Evolutionary conservation across 53 echinoderm and acorn worm genomes (phyloP).

Genomic region (Patiria pectinifera): DNA sequence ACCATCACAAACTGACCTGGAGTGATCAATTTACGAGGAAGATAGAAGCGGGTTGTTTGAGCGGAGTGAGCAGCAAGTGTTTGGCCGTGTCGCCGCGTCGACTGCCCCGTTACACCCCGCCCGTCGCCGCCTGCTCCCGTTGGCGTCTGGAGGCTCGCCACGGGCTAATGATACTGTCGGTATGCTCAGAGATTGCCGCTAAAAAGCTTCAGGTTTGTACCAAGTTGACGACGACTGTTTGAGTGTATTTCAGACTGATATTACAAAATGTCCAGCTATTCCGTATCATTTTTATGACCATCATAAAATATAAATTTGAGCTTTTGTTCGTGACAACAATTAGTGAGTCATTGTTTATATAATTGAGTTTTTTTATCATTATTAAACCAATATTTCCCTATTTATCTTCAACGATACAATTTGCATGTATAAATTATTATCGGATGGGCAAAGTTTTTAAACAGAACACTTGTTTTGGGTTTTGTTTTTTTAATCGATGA

Average conservation of each 20-base stretch:
- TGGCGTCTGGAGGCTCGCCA: slow-evolving; percentile 13
- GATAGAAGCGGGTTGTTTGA: neutral
- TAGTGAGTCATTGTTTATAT: too few species aligned
- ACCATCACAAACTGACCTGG: slow-evolving; percentile 36
- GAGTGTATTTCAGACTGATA: neutral
- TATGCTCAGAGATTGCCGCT: slow-evolving; percentile 3
- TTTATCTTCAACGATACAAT: too few species aligned
- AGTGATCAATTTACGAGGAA: slow-evolving; percentile 44
- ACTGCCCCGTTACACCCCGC: slow-evolving; percentile 30
- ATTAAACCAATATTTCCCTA: too few species aligned
- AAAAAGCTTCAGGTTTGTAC: slow-evolving; percentile 12
- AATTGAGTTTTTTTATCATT: too few species aligned
- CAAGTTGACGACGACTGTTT: slow-evolving; percentile 22
- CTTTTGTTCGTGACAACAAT: too few species aligned
- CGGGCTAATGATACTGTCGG: slow-evolving; percentile 33
- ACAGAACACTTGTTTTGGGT: too few species aligned
- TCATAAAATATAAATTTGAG: too few species aligned
- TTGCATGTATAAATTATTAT: too few species aligned
- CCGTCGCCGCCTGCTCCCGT: slow-evolving; percentile 43
- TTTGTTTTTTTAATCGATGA: too few species aligned
- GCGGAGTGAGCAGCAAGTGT: slow-evolving; percentile 11
- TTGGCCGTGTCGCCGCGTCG: slow-evolving; percentile 44
- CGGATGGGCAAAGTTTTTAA: too few species aligned
- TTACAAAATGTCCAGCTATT: neutral
- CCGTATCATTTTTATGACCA: neutral